A percentile compares a stretch with the other conserved stretches of the same genome.
phyloP scores from a whole-genome alignment of 2,797 vertebrate species.

The Danionella dracula region DNA sequence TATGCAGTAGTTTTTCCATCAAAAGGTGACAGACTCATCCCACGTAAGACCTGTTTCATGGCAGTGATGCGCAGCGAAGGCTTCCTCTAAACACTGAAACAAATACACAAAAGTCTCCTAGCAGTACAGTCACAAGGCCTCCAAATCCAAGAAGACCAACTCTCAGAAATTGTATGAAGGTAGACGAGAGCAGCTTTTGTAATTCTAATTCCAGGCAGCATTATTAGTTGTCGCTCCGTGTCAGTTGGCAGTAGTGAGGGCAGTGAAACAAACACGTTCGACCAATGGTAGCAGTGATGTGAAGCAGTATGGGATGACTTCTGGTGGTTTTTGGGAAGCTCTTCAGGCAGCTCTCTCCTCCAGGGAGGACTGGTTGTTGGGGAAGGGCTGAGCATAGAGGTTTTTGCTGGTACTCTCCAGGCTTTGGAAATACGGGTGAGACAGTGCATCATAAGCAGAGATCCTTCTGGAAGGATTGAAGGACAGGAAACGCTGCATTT shows the following conservation, averaged over 20 bases:
- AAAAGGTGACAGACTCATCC: too few relatives aligned
- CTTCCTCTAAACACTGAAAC: background rate
- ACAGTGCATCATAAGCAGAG: slow-evolving; percentile 90
- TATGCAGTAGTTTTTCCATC: slow-evolving; percentile 37
- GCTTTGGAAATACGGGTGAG: slow-evolving; percentile 90
- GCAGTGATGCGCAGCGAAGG: slow-evolving; percentile 32
- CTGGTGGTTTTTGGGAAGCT: slow-evolving; percentile 44
- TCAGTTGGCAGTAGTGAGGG: slow-evolving; percentile 33
- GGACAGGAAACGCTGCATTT: slow-evolving; percentile 86
- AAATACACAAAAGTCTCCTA: slow-evolving; percentile 17
- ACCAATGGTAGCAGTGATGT: slow-evolving; percentile 26
- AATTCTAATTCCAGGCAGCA: slow-evolving; percentile 60
- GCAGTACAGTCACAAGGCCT: slow-evolving; percentile 30
- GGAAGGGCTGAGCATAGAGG: slow-evolving; percentile 76
- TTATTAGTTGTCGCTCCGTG: background rate
- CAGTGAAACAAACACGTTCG: background rate
- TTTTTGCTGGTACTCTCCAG: slow-evolving; percentile 87
- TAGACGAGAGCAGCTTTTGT: slow-evolving; percentile 74
- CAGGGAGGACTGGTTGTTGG: slow-evolving; percentile 80
- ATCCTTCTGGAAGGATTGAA: slow-evolving; percentile 95
- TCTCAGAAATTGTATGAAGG: slow-evolving; percentile 47
- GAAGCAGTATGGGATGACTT: slow-evolving; percentile 71
- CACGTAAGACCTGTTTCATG: slow-evolving; percentile 1
- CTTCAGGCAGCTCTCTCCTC: slow-evolving; percentile 84
- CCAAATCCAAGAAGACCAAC: slow-evolving; percentile 37